Base-by-base conservation (phyloP, 2,113 vertebrate species). In the Merops nubicus region DNA sequence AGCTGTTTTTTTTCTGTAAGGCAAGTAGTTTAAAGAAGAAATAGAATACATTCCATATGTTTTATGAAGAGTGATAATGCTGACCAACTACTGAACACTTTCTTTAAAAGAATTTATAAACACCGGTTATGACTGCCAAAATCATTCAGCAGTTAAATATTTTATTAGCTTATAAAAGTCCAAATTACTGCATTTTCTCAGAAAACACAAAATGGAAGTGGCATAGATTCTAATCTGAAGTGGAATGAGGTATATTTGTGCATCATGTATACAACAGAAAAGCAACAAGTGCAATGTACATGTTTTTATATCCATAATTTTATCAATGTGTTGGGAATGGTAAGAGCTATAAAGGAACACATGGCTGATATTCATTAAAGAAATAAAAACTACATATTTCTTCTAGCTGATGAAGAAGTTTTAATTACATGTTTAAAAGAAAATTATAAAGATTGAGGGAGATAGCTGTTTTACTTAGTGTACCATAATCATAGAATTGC, bases 401-500 rank as follows among this genome's bases (percentile, higher is more conserved):
- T 86, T 5, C 5, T 48, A 31, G 10, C 4, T 84, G 53, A 45
- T 3, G 7, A 75, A 53, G 12, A 62, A 2, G 0, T n/a, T 91
- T 63, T 43, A 23, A 38, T 76, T 67, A 76, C 14, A 33, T 48
- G 20, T 57, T 79, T 63, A 75, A 63, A 89, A 74, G 1, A 33
- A 2, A n/a, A 21, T 2, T 28, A 17, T 43, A 62, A 70, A 67
- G 9, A 15, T 15, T 62, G 28, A 28, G 23, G 20, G 64, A 85
- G 14, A n/a, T 5, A 73, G 2, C 1, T 59, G 3, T 0, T 6
- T 62, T 59, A 13, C 11, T 28, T 2, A 25, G 18, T 33, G 9
- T 36, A n/a, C 8, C 28, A 29, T 36, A 69, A 42, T 34, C n/a
- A n/a, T n/a, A n/a, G n/a, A n/a, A n/a, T n/a, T n/a, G n/a, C n/a